Evolutionary conservation across 1,140 invertebrate species (phyloP).

Genomic region (Asobara japonica): DNA sequence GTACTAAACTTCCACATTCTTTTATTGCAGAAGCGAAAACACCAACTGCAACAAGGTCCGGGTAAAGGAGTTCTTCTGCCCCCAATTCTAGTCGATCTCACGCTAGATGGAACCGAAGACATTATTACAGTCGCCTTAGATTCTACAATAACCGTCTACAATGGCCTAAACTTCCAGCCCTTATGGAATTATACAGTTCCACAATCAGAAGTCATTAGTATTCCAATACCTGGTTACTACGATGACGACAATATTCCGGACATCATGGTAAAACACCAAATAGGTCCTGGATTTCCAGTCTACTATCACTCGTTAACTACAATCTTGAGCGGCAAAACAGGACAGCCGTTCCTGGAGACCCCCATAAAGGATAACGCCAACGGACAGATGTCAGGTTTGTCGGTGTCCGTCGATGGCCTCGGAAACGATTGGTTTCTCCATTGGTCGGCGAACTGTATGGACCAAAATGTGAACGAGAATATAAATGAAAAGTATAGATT

Average conservation of each 20-base stretch:
- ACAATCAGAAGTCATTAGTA: slow-evolving; percentile 73
- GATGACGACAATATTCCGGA: slow-evolving; percentile 85
- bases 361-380: slow-evolving; percentile 76
- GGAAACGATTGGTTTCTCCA: slow-evolving; percentile 81
- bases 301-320: slow-evolving; percentile 81
- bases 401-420: slow-evolving; percentile 71
- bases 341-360: slow-evolving; percentile 71
- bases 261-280: slow-evolving; percentile 83
- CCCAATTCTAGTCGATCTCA: slow-evolving; percentile 81
- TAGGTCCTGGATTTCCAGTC: slow-evolving; percentile 77
- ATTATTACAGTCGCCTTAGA: slow-evolving; percentile 80
- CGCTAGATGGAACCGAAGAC: slow-evolving; percentile 77
- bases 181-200: slow-evolving; percentile 80
- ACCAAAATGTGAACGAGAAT: slow-evolving; percentile 63
- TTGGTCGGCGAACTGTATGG: slow-evolving; percentile 77
- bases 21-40: slow-evolving; percentile 57
- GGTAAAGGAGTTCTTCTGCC: slow-evolving; percentile 71
- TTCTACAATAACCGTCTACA: slow-evolving; percentile 77
- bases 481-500: slow-evolving; percentile 57
- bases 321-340: slow-evolving; percentile 76
- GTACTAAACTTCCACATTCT: no score
- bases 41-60: slow-evolving; percentile 60
- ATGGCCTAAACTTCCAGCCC: slow-evolving; percentile 74
- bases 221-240: slow-evolving; percentile 83
- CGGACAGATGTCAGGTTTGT: slow-evolving; percentile 74